A percentile compares a stretch with the other conserved stretches of the same genome.
phyloP scores from a whole-genome alignment of 2,888 invertebrate genomes.

The Pterostichus niger region DNA sequence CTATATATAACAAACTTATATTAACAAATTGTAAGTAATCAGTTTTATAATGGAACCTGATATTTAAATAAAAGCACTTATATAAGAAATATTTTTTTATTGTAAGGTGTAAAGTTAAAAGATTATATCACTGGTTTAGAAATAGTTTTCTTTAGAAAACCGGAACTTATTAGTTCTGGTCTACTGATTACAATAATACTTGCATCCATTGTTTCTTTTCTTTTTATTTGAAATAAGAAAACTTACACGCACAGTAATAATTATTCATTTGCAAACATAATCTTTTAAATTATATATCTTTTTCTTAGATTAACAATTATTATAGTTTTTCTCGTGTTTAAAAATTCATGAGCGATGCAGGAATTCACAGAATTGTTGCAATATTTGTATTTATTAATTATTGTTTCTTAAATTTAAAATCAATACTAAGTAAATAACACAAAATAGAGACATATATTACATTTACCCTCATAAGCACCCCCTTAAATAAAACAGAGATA shows the following conservation, averaged over 20 bases:
- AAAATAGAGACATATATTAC: conserved; percentile 38
- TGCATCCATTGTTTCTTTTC: conserved; percentile 26
- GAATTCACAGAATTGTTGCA: conserved; percentile 30
- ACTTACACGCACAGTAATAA: not conserved
- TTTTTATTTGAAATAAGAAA: conserved; percentile 6
- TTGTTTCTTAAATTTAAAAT: conserved; percentile 62
- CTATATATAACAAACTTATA: conserved; percentile 48
- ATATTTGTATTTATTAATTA: conserved; percentile 50
- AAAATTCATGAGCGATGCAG: not conserved
- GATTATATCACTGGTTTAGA: conserved; percentile 28
- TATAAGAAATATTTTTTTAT: conserved; percentile 46
- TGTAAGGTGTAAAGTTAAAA: not conserved
- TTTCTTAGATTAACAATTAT: too few species aligned
- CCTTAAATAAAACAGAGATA: conserved; percentile 43
- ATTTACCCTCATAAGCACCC: conserved; percentile 18
- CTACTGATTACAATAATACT: conserved; percentile 46
- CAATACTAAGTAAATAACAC: conserved; percentile 61
- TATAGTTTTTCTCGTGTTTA: not conserved
- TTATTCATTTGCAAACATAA: not conserved
- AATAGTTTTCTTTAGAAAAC: conserved; percentile 61
- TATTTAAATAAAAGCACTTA: conserved; percentile 55
- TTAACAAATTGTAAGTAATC: conserved; percentile 51
- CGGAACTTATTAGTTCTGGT: conserved; percentile 64
- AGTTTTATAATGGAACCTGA: conserved; percentile 57
- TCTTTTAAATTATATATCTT: too few species aligned